A percentile compares a stretch with the other conserved stretches of the same genome.
These are phyloP conservation scores for Macquaria australasica DNA, from an alignment of 2,113 vertebrate species.

Conservation along the genomic window DNA sequence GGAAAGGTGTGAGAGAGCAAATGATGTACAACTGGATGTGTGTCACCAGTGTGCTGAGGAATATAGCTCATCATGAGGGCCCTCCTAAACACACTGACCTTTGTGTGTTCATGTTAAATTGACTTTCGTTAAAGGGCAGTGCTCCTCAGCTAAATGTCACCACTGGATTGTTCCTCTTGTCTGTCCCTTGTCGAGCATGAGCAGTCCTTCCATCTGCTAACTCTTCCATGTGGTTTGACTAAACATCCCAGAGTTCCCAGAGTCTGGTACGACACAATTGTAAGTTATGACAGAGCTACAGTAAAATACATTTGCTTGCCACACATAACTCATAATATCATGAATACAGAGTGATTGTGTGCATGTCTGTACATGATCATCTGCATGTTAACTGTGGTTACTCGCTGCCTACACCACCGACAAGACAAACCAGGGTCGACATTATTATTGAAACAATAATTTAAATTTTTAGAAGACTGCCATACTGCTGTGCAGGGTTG, in stretches of 20 bases:
- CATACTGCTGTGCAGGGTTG: neutral
- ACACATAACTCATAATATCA: neutral
- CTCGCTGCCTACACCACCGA: neutral
- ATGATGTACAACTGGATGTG: neutral
- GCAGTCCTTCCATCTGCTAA: constrained; percentile 38
- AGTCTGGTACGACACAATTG: neutral
- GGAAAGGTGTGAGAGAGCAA: neutral
- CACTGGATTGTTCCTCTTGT: constrained; percentile 62
- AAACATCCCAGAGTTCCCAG: constrained; percentile 1
- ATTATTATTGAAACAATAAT: constrained; percentile 36
- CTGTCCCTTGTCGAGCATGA: constrained; percentile 59
- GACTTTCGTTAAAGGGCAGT: constrained; percentile 79
- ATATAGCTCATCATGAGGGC: constrained; percentile 55
- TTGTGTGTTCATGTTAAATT: constrained; percentile 72
- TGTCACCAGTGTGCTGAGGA: constrained; percentile 27
- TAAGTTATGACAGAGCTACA: neutral
- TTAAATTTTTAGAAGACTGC: neutral
- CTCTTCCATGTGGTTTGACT: constrained; percentile 38
- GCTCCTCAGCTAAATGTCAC: constrained; percentile 76
- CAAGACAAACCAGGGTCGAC: neutral
- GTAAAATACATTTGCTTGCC: neutral
- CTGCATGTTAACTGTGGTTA: neutral
- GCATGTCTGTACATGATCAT: neutral
- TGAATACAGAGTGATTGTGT: neutral
- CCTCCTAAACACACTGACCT: constrained; percentile 71